Percentiles rank a stretch among this genome's conserved stretches.
Conservation (phyloP, 2,113 vertebrate genomes). For the Heterotis niloticus region DNA sequence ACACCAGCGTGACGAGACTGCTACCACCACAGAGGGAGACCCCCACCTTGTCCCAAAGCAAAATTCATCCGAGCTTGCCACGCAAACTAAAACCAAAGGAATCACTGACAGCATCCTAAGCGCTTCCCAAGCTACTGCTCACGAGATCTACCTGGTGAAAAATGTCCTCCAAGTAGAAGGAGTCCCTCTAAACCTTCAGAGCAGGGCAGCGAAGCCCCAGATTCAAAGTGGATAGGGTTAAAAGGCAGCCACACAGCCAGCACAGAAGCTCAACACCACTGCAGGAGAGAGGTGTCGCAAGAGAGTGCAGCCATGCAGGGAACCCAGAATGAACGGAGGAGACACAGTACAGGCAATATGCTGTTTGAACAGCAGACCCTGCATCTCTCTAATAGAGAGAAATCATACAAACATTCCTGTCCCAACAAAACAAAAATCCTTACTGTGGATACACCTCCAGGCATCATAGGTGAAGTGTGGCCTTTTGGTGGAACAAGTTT, state of each 20-base stretch:
- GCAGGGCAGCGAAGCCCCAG: background rate
- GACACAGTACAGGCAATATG: constrained; percentile 38
- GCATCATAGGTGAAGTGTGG: constrained; percentile 52
- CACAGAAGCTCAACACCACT: constrained; percentile 33
- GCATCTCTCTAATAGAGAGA: constrained; percentile 48
- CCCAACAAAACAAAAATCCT: constrained; percentile 39
- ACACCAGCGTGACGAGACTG: no score
- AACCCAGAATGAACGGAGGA: constrained; percentile 39
- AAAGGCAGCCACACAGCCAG: constrained; percentile 40
- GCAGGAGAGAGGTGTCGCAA: constrained; percentile 21
- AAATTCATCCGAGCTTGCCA: background rate
- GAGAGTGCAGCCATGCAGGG: constrained; percentile 38
- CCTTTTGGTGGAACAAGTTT: constrained; percentile 66
- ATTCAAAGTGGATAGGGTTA: background rate
- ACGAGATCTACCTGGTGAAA: background rate
- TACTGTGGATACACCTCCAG: constrained; percentile 82
- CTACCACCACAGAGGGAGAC: background rate
- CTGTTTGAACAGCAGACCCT: constrained; percentile 13
- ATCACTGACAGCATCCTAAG: background rate
- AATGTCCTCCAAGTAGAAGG: background rate
- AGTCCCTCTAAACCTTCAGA: constrained; percentile 2
- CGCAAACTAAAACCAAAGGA: background rate
- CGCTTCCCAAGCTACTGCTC: background rate
- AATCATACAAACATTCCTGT: constrained; percentile 47
- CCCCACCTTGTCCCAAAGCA: background rate